Percentiles rank a stretch among this genome's conserved stretches.
Evolutionary conservation across 2,797 vertebrate genomes (phyloP).

Genomic region (Telmatherina bonti): DNA sequence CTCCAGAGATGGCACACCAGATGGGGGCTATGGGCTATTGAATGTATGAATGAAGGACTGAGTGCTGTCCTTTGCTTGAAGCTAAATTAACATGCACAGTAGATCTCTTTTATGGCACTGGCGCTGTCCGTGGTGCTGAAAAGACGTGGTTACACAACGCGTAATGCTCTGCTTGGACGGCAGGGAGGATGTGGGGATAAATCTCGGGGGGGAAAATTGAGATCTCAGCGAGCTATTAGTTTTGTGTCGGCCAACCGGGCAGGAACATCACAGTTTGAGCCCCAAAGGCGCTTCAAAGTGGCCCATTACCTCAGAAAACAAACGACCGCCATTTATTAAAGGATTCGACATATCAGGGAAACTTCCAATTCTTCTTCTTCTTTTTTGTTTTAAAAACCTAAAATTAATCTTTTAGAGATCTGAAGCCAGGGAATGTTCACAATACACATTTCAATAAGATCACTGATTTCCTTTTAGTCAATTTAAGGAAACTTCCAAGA

Average conservation of each 20-base stretch:
- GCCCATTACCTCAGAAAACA: slow-evolving; percentile 43
- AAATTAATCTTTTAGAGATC: slow-evolving; percentile 3
- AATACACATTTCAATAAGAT: not conserved
- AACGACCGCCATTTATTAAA: slow-evolving; percentile 23
- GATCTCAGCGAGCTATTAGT: slow-evolving; percentile 70
- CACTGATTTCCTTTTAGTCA: not conserved
- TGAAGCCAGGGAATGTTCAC: not conserved
- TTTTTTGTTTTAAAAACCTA: not conserved
- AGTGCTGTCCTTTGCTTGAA: slow-evolving; percentile 57
- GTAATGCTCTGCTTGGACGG: slow-evolving; percentile 68
- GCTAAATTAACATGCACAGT: slow-evolving; percentile 68
- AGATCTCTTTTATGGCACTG: slow-evolving; percentile 70
- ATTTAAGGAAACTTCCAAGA: no score
- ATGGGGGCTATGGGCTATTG: slow-evolving; percentile 37
- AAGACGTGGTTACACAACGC: slow-evolving; percentile 69
- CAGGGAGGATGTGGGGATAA: slow-evolving; percentile 57
- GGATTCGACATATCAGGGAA: slow-evolving; percentile 7
- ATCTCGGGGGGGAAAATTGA: slow-evolving; percentile 65
- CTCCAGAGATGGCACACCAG: slow-evolving; percentile 61
- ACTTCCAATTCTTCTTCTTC: not conserved
- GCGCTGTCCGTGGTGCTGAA: slow-evolving; percentile 72
- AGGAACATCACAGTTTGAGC: slow-evolving; percentile 39
- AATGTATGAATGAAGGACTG: slow-evolving; percentile 48
- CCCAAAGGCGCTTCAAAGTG: slow-evolving; percentile 43
- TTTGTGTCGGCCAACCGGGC: slow-evolving; percentile 58